Conservation (phyloP, 2,113 vertebrate genomes). For the Rhinolophus sinicus region DNA sequence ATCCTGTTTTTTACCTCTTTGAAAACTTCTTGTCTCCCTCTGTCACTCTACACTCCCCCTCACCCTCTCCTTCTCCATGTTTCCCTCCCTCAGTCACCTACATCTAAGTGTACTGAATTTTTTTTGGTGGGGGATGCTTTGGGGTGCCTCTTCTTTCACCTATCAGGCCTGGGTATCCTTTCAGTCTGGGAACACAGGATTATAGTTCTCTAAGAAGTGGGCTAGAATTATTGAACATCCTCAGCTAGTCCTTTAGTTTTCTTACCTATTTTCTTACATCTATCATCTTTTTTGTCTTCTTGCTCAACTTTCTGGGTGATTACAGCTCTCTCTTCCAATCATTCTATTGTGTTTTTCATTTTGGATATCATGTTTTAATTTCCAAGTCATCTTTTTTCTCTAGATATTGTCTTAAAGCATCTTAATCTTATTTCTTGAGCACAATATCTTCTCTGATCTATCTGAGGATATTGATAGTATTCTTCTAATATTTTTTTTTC, state of each 20-base stretch:
- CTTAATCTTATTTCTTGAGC: constrained; percentile 12
- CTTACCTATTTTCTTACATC: neutral
- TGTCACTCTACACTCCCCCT: too few relatives aligned
- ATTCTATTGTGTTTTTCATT: neutral
- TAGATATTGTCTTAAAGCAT: neutral
- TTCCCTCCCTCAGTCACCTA: neutral
- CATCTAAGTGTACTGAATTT: neutral
- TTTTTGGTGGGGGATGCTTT: neutral
- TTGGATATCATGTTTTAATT: neutral
- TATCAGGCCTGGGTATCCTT: neutral
- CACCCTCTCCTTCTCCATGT: too few relatives aligned
- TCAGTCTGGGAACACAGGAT: neutral
- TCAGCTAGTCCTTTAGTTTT: neutral
- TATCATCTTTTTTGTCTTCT: neutral
- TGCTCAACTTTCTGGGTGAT: neutral
- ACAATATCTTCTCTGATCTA: neutral
- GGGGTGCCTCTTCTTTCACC: neutral
- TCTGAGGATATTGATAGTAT: neutral
- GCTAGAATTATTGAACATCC: neutral
- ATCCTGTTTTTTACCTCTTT: neutral
- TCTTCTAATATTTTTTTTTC: neutral
- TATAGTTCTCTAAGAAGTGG: neutral
- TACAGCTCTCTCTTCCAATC: neutral
- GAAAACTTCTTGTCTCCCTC: neutral
- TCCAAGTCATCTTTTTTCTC: neutral